Evolutionary conservation across 2,888 invertebrate species (phyloP).

Genomic region (Gymnosoma rotundatum): DNA sequence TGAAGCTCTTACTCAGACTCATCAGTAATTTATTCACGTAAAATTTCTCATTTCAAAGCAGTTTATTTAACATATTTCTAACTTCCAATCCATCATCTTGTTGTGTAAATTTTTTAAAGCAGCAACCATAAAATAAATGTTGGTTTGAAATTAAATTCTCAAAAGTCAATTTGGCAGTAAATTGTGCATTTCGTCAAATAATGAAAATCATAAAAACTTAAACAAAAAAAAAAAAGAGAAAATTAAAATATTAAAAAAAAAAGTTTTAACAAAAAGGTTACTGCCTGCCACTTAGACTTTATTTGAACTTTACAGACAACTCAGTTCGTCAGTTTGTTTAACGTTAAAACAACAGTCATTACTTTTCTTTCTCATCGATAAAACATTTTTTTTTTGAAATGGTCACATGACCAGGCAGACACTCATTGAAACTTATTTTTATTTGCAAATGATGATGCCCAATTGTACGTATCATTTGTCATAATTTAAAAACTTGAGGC

Average conservation of each 20-base stretch:
- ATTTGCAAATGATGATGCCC: constrained; percentile 38
- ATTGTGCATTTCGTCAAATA: constrained; percentile 59
- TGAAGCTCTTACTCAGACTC: no score
- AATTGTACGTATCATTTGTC: constrained; percentile 25
- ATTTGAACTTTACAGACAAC: constrained; percentile 69
- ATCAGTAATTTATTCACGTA: no score
- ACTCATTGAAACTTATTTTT: constrained; percentile 8
- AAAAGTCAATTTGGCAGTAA: constrained; percentile 55
- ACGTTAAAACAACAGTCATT: constrained; percentile 1
- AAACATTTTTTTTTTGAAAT: neutral
- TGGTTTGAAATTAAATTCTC: constrained; percentile 35
- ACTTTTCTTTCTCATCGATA: neutral
- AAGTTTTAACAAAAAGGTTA: constrained; percentile 31
- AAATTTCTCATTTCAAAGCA: no score
- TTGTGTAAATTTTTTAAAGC: neutral
- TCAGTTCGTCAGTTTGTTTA: constrained; percentile 38
- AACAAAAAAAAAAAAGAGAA: neutral
- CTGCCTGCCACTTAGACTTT: constrained; percentile 47
- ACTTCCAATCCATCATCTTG: no score
- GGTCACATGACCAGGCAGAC: neutral
- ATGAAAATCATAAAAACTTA: constrained; percentile 16
- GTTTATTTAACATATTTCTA: no score
- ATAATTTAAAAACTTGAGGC: constrained; percentile 47
- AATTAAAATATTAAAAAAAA: constrained; percentile 20
- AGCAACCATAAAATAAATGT: neutral